Evolutionary conservation across 2,113 vertebrate species (phyloP), one percentile per base, ranked within the genome.

Genomic region (Aegypius monachus): DNA sequence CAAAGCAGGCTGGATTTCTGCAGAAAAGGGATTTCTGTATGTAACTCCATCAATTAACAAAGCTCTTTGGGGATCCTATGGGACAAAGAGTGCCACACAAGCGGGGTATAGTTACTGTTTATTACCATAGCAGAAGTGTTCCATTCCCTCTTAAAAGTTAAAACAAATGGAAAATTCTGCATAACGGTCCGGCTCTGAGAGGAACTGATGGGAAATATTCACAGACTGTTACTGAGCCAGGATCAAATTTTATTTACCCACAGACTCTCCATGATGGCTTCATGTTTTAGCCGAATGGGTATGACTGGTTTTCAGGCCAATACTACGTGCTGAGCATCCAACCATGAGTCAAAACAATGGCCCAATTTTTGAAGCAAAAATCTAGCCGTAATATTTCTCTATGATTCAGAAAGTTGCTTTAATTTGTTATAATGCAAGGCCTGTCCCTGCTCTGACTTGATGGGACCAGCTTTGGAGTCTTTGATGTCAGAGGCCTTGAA

Each of bases 401-500:
- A 66, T 70, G 83, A 96, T 93, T 93, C 90, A 90, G 55, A 34
- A 89, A 88, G 84, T 83, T 96, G 77, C 91, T 97, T 97, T 81
- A 90, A 93, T 97, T 96, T 96, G 91, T 92, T 96, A 80, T 77
- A 95, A 96, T 86, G 94, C 97, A 97, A 95, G 92, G 82, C 80
- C 75, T 11, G 19, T 95, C 94, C 88, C 93, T 95, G 93, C 95
- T 96, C 92, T 87, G 92, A 96, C 96, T 97, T 94, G 94, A 95
- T 91, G 79, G 88, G 90, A 97, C 84, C 86, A 94, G 97, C 96
- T 97, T 96, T 93, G 78, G 93, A 96, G 94, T 43, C 91, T 98
- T 98, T 98, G 97, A 98, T 97, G 97, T 98, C 90, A 87, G 91
- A 81, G 91, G 95, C 94, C 97, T 95, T 96, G 93, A 97, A 98